These are phyloP conservation scores for Danionella cerebrum DNA, from an alignment of 2,113 vertebrate genomes.

Conservation along the genomic window DNA sequence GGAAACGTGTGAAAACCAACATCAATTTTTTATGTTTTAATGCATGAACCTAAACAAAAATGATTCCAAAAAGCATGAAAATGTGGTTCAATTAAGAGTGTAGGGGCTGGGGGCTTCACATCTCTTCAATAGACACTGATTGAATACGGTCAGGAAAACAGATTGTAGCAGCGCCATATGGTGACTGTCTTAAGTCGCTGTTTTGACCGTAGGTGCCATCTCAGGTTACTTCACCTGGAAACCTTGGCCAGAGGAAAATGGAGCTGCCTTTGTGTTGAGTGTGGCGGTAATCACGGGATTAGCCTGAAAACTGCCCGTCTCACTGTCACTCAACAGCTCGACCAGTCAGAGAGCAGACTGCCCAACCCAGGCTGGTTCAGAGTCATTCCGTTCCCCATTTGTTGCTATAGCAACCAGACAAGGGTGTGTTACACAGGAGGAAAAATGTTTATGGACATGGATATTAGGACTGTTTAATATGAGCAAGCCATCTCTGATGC, in stretches of 20 bases:
- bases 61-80: no score
- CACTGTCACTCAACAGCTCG: constrained; percentile 2
- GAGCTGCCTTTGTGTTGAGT: neutral
- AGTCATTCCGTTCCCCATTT: neutral
- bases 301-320: neutral
- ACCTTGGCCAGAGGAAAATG: neutral
- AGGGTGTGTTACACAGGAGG: neutral
- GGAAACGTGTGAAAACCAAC: no score
- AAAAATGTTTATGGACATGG: neutral
- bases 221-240: constrained; percentile 3
- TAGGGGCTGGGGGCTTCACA: neutral
- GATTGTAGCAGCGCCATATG: neutral
- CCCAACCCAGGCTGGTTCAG: neutral
- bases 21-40: no score
- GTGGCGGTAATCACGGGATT: constrained; percentile 23
- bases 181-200: neutral
- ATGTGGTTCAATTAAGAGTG: no score
- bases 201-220: neutral
- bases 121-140: neutral
- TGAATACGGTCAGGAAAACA: neutral
- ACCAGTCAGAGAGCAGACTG: constrained; percentile 1
- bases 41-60: no score
- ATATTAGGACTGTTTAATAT: neutral
- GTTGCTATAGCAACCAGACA: constrained; percentile 19
- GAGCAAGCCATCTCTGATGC: neutral